A percentile compares a stretch with the other conserved stretches of the same genome.
Evolutionary conservation across 2,888 invertebrate species (phyloP).

Genomic region (Drosophila subsilvestris): DNA sequence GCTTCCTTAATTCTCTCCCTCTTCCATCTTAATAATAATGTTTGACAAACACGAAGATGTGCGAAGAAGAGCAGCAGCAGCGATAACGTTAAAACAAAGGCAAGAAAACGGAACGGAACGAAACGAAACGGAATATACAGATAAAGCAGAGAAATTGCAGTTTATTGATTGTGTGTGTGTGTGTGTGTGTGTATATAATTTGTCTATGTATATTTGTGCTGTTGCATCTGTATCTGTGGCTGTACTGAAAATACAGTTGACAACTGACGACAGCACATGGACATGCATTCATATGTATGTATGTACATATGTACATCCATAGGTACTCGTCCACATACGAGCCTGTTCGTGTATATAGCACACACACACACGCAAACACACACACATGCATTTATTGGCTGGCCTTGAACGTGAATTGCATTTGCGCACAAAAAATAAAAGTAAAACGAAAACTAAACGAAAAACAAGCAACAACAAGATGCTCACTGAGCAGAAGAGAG

Average conservation of each 20-base stretch:
- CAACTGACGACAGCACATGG: conserved; percentile 59
- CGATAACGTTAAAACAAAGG: conserved; percentile 7
- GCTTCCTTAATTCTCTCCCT: neutral
- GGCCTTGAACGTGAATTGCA: conserved; percentile 84
- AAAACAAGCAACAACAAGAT: conserved; percentile 40
- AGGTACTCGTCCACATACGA: conserved; percentile 1
- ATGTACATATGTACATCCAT: conserved; percentile 2
- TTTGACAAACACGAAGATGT: conserved; percentile 32
- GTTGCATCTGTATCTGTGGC: conserved; percentile 19
- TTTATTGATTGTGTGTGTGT: conserved; percentile 59
- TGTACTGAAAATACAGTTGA: conserved; percentile 59
- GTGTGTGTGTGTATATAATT: conserved; percentile 1
- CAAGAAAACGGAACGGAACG: conserved; percentile 4
- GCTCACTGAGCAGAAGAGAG: conserved; percentile 10
- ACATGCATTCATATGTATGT: neutral
- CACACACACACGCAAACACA: conserved; percentile 12
- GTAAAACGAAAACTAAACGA: conserved; percentile 31
- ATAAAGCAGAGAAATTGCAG: conserved; percentile 50
- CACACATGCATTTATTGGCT: conserved; percentile 59
- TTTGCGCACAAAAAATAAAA: conserved; percentile 60
- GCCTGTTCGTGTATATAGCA: conserved; percentile 8
- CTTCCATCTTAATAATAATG: conserved; percentile 17
- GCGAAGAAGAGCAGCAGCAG: neutral
- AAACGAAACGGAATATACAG: conserved; percentile 13
- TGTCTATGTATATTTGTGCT: conserved; percentile 18